Evolutionary conservation across 2,113 vertebrate species (phyloP).

Genomic region (Ictidomys tridecemlineatus): DNA sequence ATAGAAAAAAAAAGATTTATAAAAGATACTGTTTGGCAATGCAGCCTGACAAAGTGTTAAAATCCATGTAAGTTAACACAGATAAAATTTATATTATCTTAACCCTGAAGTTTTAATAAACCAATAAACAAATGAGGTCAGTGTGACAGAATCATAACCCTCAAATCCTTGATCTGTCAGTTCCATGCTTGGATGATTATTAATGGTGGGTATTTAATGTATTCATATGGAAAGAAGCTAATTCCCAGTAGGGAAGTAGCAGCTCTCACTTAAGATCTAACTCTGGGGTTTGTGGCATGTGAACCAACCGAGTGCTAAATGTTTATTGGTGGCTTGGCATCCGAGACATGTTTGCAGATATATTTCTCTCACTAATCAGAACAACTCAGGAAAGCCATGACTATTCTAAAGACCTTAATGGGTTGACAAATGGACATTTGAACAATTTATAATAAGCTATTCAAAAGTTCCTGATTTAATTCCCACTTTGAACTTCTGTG

Average conservation of each 20-base stretch:
- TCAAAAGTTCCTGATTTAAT: conserved; percentile 67
- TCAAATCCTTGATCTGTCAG: conserved; percentile 77
- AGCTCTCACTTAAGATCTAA: conserved; percentile 55
- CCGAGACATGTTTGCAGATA: conserved; percentile 11
- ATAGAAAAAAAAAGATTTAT: neutral
- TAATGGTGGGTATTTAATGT: conserved; percentile 77
- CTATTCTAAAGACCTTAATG: conserved; percentile 1
- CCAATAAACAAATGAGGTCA: conserved; percentile 75
- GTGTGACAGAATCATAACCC: conserved; percentile 77
- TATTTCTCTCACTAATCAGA: conserved; percentile 42
- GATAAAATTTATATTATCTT: conserved; percentile 69
- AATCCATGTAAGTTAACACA: neutral
- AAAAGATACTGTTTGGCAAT: neutral
- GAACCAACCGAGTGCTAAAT: conserved; percentile 43
- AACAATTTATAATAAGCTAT: conserved; percentile 69
- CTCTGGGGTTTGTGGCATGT: neutral
- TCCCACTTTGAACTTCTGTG: conserved; percentile 70
- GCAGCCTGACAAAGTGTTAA: conserved; percentile 60
- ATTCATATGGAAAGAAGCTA: conserved; percentile 74
- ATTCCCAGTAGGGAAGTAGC: conserved; percentile 71
- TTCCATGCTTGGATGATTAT: conserved; percentile 78
- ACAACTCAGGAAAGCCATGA: neutral
- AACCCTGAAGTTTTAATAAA: conserved; percentile 80
- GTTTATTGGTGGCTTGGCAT: conserved; percentile 39
- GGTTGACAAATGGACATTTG: conserved; percentile 63